Evolutionary conservation across 2,888 invertebrate genomes (phyloP).

Genomic region (Melipona bicolor): DNA sequence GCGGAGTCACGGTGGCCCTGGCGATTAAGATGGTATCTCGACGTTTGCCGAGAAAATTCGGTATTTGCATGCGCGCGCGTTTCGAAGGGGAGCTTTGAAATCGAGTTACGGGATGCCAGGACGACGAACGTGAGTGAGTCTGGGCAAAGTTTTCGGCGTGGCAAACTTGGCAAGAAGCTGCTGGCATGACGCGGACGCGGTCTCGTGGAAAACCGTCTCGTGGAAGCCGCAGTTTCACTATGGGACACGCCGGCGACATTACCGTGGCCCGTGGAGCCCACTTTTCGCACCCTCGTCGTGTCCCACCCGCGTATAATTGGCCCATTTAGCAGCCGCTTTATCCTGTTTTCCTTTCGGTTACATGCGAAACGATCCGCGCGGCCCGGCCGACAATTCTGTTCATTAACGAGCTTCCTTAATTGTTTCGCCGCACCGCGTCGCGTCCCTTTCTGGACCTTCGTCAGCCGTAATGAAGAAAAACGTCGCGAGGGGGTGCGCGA

Average conservation of each 20-base stretch:
- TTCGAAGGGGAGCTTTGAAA: constrained; percentile 50
- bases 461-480: constrained; percentile 44
- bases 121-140: constrained; percentile 29
- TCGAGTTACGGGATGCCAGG: constrained; percentile 60
- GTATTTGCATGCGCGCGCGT: constrained; percentile 61
- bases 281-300: constrained; percentile 63
- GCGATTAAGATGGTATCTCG: constrained; percentile 61
- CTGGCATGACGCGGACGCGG: constrained; percentile 19
- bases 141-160: constrained; percentile 16
- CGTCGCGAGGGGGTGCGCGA: not conserved
- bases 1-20: constrained; percentile 2
- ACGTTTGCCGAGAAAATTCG: constrained; percentile 44
- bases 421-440: constrained; percentile 56
- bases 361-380: constrained; percentile 67
- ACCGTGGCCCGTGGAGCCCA: constrained; percentile 58
- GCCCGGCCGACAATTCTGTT: constrained; percentile 65
- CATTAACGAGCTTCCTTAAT: constrained; percentile 69
- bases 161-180: constrained; percentile 52
- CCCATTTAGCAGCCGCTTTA: constrained; percentile 70
- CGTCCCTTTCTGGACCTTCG: not conserved
- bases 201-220: constrained; percentile 43
- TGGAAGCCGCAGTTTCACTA: not conserved
- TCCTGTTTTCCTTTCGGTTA: constrained; percentile 73
- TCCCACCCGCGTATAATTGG: constrained; percentile 69
- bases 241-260: constrained; percentile 36